Conservation (phyloP, 2,113 vertebrate species). For the Peromyscus californicus region DNA sequence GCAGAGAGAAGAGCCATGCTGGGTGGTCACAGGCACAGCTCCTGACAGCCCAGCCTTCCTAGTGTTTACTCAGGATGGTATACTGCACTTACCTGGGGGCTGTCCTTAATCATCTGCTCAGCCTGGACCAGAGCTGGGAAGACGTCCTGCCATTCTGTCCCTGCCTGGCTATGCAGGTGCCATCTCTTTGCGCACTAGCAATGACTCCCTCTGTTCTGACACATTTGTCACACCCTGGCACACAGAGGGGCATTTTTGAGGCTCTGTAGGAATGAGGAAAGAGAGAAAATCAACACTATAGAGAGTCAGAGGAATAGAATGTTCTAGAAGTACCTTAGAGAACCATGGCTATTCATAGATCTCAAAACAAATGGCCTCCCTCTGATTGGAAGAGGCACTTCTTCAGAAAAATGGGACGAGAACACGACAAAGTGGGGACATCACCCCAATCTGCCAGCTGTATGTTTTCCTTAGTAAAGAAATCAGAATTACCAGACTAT, state of each 20-base stretch:
- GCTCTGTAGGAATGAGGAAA: slow-evolving; percentile 21
- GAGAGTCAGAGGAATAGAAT: slow-evolving; percentile 44
- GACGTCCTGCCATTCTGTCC: neutral
- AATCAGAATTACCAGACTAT: slow-evolving; percentile 39
- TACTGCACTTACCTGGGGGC: neutral
- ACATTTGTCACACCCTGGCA: neutral
- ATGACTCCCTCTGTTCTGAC: neutral
- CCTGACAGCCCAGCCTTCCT: neutral
- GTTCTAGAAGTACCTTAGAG: slow-evolving; percentile 63
- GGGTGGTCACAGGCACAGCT: neutral
- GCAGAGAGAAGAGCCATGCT: neutral
- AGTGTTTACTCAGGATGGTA: neutral
- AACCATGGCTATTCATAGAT: slow-evolving; percentile 59
- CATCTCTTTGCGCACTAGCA: neutral
- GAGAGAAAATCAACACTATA: slow-evolving; percentile 21
- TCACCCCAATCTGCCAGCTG: neutral
- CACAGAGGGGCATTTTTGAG: slow-evolving; percentile 25
- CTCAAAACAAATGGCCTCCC: slow-evolving; percentile 62
- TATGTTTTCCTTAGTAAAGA: slow-evolving; percentile 29
- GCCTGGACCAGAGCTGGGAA: neutral
- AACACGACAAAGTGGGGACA: slow-evolving; percentile 28
- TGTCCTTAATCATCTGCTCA: neutral
- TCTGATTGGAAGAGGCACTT: slow-evolving; percentile 70
- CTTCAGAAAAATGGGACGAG: slow-evolving; percentile 47
- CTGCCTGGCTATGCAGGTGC: neutral